phyloP scores from a whole-genome alignment of 1,140 invertebrate species.

The Aplysia californica region DNA sequence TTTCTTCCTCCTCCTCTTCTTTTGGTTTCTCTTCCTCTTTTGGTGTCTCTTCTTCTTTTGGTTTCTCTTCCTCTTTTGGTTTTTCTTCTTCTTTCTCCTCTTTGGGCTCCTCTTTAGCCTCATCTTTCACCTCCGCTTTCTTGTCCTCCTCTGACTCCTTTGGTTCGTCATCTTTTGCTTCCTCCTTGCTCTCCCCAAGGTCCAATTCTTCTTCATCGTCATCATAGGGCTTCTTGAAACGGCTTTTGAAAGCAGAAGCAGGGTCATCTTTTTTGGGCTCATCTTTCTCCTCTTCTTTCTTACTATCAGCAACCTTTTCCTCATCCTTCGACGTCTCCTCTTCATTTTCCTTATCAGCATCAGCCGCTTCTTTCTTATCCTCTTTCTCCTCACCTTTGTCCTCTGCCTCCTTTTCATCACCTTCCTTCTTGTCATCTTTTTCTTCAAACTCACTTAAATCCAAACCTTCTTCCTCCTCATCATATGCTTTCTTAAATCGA shows the following conservation, averaged over 20 bases:
- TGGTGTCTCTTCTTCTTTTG: constrained; percentile 13
- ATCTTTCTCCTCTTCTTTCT: constrained; percentile 18
- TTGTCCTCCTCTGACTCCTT: constrained; percentile 28
- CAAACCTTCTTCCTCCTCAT: constrained; percentile 33
- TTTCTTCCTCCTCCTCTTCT: background rate
- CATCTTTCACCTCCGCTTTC: constrained; percentile 9
- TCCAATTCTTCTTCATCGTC: constrained; percentile 32
- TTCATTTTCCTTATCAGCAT: background rate
- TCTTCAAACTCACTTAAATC: constrained; percentile 1
- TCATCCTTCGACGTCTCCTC: constrained; percentile 3
- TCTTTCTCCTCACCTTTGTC: constrained; percentile 13
- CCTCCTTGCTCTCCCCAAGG: background rate
- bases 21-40: background rate
- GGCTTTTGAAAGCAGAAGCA: constrained; percentile 9
- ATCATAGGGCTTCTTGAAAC: constrained; percentile 30
- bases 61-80: constrained; percentile 19
- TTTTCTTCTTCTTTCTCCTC: constrained; percentile 9
- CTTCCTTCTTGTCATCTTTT: constrained; percentile 19
- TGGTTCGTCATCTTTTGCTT: constrained; percentile 21
- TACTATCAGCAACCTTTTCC: constrained; percentile 15
- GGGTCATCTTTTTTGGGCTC: constrained; percentile 28
- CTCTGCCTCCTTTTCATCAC: constrained; percentile 23
- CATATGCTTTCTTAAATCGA: constrained; percentile 26
- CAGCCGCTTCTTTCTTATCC: constrained; percentile 4
- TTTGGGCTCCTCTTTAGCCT: constrained; percentile 26